Evolutionary conservation across 2,113 vertebrate species (phyloP), one percentile per base, ranked within the genome.

Genomic region (Prietella phreatophila): DNA sequence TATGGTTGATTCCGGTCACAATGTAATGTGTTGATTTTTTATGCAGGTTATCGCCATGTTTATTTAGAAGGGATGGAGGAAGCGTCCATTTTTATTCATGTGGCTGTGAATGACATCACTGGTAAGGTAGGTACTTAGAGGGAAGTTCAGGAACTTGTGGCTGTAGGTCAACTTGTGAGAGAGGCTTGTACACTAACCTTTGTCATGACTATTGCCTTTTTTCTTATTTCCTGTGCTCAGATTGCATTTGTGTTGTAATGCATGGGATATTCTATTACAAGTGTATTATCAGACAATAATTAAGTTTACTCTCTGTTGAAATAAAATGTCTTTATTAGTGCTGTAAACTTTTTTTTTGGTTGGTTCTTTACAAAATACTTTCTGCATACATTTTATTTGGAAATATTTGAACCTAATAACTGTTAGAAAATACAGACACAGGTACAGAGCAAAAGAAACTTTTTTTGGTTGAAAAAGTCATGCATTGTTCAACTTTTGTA

Each of bases 51-150:
- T 86, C 96, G 98, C 10, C 98, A 99, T 0, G 98, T 99, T 85
- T 99, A 99, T 94, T 95, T 99, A 93, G 98, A 99, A 91, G 98
- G 98, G 78, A 98, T 99, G 95, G 98, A 99, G 90, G 97, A 99
- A 87, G 98, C 98, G 1, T 99, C 98, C 88, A 96, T 99, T 94
- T 99, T 99, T 85, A 97, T 99, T 90, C 98, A 99, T 11, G 94
- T 99, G 93, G 95, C 97, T 67, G 93, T 99, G 89, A 96, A 97
- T 92, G 98, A 99, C 94, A 95, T 99, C 95, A 95, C 96, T 75
- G 98, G 98, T 98, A 99, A 99, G 98, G 98, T 99, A 96, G 94
- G 98, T 95, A 92, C 71, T 17, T 42, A 42, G 3, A 17, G 42
- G 14, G 20, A 84, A 27, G 58, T 55, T 11, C 71, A 13, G 42